Percentiles rank a stretch among this genome's conserved stretches.
Evolutionary conservation across 2,797 vertebrate species (phyloP).

Genomic region (Numenius phaeopus): DNA sequence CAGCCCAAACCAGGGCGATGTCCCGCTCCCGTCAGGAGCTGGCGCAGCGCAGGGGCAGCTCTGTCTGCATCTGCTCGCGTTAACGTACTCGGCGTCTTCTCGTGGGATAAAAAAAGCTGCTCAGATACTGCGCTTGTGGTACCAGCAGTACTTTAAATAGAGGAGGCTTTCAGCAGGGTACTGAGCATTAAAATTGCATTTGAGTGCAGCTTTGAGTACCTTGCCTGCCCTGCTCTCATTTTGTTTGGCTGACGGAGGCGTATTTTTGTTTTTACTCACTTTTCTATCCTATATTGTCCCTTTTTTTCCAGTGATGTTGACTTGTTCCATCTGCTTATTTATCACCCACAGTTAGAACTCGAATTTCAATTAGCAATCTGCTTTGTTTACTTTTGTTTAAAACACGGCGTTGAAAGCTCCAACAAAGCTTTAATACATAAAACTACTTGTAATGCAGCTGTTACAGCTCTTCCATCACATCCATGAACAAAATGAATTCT

Average conservation of each 20-base stretch:
- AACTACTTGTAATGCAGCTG: constrained; percentile 59
- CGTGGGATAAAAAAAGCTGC: not conserved
- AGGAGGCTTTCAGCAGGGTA: not conserved
- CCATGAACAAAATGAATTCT: constrained; percentile 40
- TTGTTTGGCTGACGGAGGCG: constrained; percentile 29
- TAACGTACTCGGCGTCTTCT: not conserved
- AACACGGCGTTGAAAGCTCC: constrained; percentile 41
- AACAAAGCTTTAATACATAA: constrained; percentile 49
- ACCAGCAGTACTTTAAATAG: not conserved
- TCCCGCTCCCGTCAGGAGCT: not conserved
- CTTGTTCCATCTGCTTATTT: constrained; percentile 65
- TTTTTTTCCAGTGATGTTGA: constrained; percentile 30
- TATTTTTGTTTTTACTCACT: constrained; percentile 42
- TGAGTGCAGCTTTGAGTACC: not conserved
- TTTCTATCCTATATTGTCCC: constrained; percentile 22
- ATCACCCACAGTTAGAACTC: constrained; percentile 26
- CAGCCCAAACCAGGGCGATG: not conserved
- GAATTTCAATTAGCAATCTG: constrained; percentile 71
- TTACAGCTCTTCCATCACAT: constrained; percentile 53
- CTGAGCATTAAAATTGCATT: not conserved
- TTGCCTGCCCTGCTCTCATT: constrained; percentile 24
- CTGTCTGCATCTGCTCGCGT: accelerated
- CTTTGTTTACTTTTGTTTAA: constrained; percentile 52
- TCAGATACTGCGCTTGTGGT: not conserved
- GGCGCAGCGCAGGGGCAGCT: not conserved